These are phyloP conservation scores for Fragum sueziense DNA, from an alignment of 2,888 invertebrate genomes.

Conservation along the genomic window DNA sequence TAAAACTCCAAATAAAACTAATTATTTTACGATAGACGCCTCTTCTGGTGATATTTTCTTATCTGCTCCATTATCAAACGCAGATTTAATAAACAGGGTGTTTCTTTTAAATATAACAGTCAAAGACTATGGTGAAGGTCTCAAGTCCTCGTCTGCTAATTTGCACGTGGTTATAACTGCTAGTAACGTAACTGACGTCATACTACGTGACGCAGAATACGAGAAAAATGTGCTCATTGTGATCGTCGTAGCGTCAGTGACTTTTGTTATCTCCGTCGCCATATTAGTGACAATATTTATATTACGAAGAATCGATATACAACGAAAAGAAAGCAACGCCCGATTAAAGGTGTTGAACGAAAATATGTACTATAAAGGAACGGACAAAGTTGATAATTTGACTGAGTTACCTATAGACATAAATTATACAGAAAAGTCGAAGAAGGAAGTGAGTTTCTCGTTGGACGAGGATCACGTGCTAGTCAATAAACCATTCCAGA, in stretches of 20 bases:
- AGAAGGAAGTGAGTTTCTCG: constrained; percentile 67
- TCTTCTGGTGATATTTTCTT: constrained; percentile 68
- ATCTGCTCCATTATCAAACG: constrained; percentile 43
- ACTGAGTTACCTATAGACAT: constrained; percentile 60
- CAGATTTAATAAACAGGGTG: constrained; percentile 46
- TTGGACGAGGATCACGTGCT: constrained; percentile 49
- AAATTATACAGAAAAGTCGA: constrained; percentile 54
- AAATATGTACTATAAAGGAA: constrained; percentile 56
- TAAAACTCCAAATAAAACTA: constrained; percentile 63
- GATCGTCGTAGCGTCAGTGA: constrained; percentile 58
- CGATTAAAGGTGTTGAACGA: constrained; percentile 52
- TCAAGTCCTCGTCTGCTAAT: constrained; percentile 36
- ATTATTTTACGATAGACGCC: constrained; percentile 62
- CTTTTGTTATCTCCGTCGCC: constrained; percentile 59
- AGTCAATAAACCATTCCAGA: constrained; percentile 23
- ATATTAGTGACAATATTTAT: constrained; percentile 65
- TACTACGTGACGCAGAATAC: constrained; percentile 20
- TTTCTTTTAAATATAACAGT: constrained; percentile 56
- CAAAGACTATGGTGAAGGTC: constrained; percentile 50
- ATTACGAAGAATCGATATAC: constrained; percentile 59
- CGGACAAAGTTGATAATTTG: constrained; percentile 60
- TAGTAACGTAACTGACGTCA: constrained; percentile 39
- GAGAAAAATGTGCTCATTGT: constrained; percentile 63
- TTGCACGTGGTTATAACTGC: constrained; percentile 49
- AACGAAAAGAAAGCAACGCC: constrained; percentile 36